phyloP scores from a whole-genome alignment of 2,888 invertebrate genomes.

The Latrodectus elegans region DNA sequence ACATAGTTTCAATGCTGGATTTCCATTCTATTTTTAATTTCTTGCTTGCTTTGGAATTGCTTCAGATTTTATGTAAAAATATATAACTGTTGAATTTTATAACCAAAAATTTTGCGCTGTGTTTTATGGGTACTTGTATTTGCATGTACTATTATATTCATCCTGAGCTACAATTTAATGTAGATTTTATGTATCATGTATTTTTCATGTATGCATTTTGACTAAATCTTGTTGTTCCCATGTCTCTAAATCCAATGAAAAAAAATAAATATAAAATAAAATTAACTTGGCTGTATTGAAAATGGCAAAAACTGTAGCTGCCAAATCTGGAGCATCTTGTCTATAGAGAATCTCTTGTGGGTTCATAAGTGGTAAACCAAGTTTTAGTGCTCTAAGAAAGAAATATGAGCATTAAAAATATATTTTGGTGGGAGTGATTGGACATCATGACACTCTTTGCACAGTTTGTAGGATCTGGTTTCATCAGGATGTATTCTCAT shows the following conservation, averaged over 20 bases:
- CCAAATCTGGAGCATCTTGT: neutral
- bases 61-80: no score
- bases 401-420: neutral
- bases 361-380: neutral
- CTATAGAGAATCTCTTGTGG: neutral
- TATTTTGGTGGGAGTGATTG: neutral
- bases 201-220: no score
- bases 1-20: no score
- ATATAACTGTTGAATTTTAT: no score
- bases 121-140: no score
- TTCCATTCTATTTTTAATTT: no score
- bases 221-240: neutral
- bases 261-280: neutral
- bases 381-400: neutral
- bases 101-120: no score
- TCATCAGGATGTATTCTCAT: neutral
- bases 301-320: neutral
- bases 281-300: neutral
- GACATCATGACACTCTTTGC: neutral
- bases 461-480: neutral
- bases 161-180: no score
- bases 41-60: no score
- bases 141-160: no score
- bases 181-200: no score
- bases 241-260: neutral